Evolutionary conservation across 2,797 vertebrate genomes (phyloP).

Genomic region (Cygnus olor): DNA sequence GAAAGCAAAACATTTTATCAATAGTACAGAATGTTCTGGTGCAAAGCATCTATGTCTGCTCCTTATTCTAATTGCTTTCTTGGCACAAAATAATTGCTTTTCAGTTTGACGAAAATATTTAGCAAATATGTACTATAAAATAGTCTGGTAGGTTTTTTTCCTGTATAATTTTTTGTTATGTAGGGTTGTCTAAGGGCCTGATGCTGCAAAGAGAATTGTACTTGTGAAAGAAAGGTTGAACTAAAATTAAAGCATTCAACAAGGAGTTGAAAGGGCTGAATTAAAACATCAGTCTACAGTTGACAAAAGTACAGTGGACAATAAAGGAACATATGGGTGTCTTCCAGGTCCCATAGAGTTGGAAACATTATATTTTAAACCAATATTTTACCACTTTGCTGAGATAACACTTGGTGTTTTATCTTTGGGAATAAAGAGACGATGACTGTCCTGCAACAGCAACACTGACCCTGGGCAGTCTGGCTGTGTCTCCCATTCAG

Average conservation of each 20-base stretch:
- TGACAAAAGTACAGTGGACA: not conserved
- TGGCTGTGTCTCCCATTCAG: not conserved
- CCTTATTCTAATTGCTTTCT: not conserved
- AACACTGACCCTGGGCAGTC: not conserved
- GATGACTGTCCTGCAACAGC: not conserved
- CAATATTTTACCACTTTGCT: not conserved
- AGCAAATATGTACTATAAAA: not conserved
- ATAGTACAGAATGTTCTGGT: fast-evolving
- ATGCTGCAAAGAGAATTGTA: not conserved
- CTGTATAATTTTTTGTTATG: not conserved
- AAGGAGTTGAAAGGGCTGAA: not conserved
- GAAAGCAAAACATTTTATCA: not conserved
- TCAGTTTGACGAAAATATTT: constrained; percentile 9
- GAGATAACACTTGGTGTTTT: not conserved
- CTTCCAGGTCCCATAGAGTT: not conserved
- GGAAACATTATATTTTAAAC: not conserved
- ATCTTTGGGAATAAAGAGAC: not conserved
- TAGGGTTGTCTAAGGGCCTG: not conserved
- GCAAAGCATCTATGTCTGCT: not conserved
- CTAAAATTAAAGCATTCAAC: not conserved
- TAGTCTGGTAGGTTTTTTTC: not conserved
- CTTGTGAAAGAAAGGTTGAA: not conserved
- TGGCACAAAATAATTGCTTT: not conserved
- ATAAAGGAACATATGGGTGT: not conserved
- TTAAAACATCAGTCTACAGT: not conserved